These are phyloP conservation scores for Serranus cabrilla DNA, from an alignment of 2,797 vertebrate genomes.

Conservation along the genomic window DNA sequence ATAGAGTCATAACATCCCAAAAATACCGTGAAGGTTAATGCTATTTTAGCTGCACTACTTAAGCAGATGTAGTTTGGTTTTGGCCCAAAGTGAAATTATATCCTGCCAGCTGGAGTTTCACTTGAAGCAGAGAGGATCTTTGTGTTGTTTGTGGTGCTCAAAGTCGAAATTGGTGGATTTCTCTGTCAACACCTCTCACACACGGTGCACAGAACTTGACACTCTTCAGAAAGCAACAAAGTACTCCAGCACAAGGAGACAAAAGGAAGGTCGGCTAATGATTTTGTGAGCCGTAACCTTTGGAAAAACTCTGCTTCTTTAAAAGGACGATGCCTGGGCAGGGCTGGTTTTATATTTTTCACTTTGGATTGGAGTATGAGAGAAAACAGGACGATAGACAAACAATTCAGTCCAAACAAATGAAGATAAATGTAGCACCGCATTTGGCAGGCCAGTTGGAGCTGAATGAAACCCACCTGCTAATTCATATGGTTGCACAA, in stretches of 20 bases:
- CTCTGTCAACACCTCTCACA: slow-evolving; percentile 40
- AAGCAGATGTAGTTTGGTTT: slow-evolving; percentile 42
- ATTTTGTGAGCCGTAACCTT: slow-evolving; percentile 47
- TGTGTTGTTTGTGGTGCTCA: slow-evolving; percentile 42
- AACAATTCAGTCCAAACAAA: slow-evolving; percentile 53
- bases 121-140: slow-evolving; percentile 27
- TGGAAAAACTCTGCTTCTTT: slow-evolving; percentile 32
- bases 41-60: slow-evolving; percentile 25
- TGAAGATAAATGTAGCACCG: slow-evolving; percentile 59
- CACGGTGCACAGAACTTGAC: slow-evolving; percentile 35
- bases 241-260: slow-evolving; percentile 31
- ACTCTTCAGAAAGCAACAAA: slow-evolving; percentile 46
- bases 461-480: slow-evolving; percentile 65
- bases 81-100: slow-evolving; percentile 42
- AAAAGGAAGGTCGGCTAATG: slow-evolving; percentile 48
- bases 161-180: slow-evolving; percentile 45
- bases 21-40: slow-evolving; percentile 9
- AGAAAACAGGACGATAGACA: slow-evolving; percentile 16
- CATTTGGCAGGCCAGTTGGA: slow-evolving; percentile 57
- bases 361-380: slow-evolving; percentile 11
- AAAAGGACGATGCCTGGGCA: slow-evolving; percentile 20
- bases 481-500: slow-evolving; percentile 69
- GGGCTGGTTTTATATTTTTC: slow-evolving; percentile 30
- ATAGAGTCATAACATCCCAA: neutral
- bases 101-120: slow-evolving; percentile 53